These are phyloP conservation scores for Psettodes erumei DNA, from an alignment of 2,113 vertebrate species.

Conservation along the genomic window DNA sequence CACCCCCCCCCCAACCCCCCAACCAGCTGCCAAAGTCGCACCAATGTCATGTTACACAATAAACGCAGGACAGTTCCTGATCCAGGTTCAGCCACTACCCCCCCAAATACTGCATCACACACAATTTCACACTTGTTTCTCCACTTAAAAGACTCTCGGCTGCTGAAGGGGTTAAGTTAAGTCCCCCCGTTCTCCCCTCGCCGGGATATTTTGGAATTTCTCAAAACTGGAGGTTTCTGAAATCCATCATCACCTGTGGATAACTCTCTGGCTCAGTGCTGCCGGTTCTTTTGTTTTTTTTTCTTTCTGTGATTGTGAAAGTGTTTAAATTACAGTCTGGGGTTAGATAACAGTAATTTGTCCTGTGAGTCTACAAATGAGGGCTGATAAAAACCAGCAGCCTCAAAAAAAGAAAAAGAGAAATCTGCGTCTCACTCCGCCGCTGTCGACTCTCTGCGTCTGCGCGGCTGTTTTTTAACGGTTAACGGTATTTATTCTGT, in stretches of 20 bases:
- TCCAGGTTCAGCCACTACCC: too few relatives aligned
- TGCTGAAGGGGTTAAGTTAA: too few relatives aligned
- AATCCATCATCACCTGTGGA: conserved; percentile 32
- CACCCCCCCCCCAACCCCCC: conserved; percentile 1
- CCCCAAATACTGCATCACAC: too few relatives aligned
- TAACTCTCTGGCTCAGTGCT: not conserved
- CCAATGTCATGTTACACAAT: not conserved
- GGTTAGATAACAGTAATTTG: conserved; percentile 13
- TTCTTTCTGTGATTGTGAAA: conserved; percentile 46
- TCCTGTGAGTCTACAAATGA: not conserved
- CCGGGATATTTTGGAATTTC: conserved; percentile 33
- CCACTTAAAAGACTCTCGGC: too few relatives aligned
- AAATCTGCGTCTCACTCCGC: too few relatives aligned
- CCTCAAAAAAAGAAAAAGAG: not conserved
- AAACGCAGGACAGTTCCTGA: not conserved
- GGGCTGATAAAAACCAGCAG: not conserved
- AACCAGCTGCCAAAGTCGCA: conserved; percentile 29
- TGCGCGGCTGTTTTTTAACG: conserved; percentile 10
- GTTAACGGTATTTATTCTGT: conserved; percentile 5
- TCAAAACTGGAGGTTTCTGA: conserved; percentile 6
- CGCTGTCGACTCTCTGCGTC: too few relatives aligned
- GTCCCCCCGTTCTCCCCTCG: not conserved
- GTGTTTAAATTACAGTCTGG: not conserved
- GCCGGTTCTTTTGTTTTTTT: too few relatives aligned
- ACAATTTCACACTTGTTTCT: too few relatives aligned